phyloP scores from a whole-genome alignment of 2,113 vertebrate species.

The Paratilapia polleni region DNA sequence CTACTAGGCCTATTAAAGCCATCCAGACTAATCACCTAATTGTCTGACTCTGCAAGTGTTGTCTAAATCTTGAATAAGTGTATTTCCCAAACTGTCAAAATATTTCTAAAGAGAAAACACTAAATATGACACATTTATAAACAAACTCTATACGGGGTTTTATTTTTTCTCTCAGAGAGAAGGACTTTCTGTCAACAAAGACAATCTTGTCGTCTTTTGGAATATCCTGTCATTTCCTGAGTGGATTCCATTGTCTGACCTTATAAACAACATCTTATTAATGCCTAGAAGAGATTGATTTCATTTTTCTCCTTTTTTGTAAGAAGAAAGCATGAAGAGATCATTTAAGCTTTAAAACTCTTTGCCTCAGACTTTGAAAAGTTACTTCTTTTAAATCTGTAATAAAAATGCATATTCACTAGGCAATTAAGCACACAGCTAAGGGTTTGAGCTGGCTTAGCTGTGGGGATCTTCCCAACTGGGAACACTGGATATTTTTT shows the following conservation, averaged over 20 bases:
- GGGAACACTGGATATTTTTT: conserved; percentile 22
- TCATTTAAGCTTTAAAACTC: conserved; percentile 54
- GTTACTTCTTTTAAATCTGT: conserved; percentile 21
- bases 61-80: background rate
- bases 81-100: background rate
- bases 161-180: background rate
- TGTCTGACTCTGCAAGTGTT: background rate
- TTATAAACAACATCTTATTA: background rate
- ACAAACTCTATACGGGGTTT: background rate
- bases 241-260: background rate
- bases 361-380: conserved; percentile 11
- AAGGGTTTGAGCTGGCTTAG: conserved; percentile 9
- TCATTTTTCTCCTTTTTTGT: background rate
- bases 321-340: background rate
- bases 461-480: conserved; percentile 10
- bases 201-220: background rate
- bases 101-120: background rate
- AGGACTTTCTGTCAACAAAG: background rate
- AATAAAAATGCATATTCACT: conserved; percentile 39
- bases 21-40: background rate
- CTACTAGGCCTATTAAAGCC: background rate
- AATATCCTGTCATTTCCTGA: background rate
- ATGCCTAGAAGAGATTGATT: background rate
- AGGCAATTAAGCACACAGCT: conserved; percentile 39
- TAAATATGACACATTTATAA: background rate